Percentiles rank a stretch among this genome's conserved stretches.
phyloP scores from a whole-genome alignment of 2,113 vertebrate species.

The Arenaria interpres region DNA sequence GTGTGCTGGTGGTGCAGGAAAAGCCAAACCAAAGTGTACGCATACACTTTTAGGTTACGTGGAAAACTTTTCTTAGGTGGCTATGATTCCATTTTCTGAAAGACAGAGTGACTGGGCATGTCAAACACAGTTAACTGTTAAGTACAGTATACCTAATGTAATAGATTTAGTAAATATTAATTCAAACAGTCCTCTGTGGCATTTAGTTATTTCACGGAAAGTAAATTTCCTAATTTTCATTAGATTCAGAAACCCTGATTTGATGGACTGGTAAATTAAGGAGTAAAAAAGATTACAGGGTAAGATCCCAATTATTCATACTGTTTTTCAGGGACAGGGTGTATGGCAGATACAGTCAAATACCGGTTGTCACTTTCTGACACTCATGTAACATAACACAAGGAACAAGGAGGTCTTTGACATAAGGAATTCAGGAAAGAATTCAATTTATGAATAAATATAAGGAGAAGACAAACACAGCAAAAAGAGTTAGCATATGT shows the following conservation, averaged over 20 bases:
- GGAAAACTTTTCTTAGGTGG: not conserved
- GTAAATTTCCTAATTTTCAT: not conserved
- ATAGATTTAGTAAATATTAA: not conserved
- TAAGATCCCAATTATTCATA: not conserved
- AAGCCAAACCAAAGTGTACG: rapidly evolving
- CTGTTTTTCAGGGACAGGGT: not conserved
- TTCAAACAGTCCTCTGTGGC: not conserved
- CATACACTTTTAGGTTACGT: rapidly evolving
- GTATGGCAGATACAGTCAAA: not conserved
- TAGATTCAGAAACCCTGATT: not conserved
- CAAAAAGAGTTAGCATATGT: not conserved
- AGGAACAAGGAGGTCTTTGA: not conserved
- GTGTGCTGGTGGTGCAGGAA: not conserved
- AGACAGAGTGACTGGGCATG: not conserved
- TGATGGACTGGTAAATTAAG: not conserved
- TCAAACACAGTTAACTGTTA: not conserved
- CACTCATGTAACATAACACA: not conserved
- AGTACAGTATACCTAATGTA: rapidly evolving
- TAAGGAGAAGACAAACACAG: not conserved
- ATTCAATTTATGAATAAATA: not conserved
- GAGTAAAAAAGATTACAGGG: not conserved
- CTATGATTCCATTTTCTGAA: not conserved
- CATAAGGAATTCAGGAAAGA: not conserved
- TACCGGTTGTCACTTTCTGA: not conserved
- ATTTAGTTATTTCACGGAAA: not conserved